Base-by-base conservation (phyloP, 2,113 vertebrate species). In the Toxotes jaculatrix region DNA sequence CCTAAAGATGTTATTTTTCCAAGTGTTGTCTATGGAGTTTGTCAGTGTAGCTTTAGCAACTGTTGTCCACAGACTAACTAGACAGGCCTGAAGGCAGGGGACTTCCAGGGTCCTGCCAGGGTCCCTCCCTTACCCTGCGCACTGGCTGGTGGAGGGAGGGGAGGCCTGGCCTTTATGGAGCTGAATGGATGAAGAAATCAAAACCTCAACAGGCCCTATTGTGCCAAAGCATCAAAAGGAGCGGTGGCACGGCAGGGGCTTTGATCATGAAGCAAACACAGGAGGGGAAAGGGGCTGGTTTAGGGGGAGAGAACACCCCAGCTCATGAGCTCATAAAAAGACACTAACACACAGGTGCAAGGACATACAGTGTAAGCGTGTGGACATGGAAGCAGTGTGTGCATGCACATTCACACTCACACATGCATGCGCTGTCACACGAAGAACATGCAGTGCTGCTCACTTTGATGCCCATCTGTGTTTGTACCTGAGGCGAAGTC, bases 151-250 rank as follows among this genome's bases (percentile, higher is more conserved):
- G 53, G 59, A 43, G 77, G 77, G 77, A 74, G 72, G 80, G 77
- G 78, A 61, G 63, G 76, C 40, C 61, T 63, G 78, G 87, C 64
- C 78, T 89, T 87, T 85, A 66, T 79, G 57, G 27, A 74, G 59
- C 65, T 86, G 79, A 90, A 92, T 89, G 87, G 79, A 90, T 73
- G 85, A 87, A 91, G 88, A 93, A 93, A 93, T 87, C 82, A 80
- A 91, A 93, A 92, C 91, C 93, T 88, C 79, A 84, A 87, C 84
- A 87, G 77, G 45, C 81, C 43, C 87, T 64, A 85, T 92, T 91
- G 91, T 91, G 68, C 69, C 80, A 66, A 32, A 73, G 85, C 80
- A 92, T 94, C 91, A 94, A 92, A 94, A 76, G 86, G 42, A 85
- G 65, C 83, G 5, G 86, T 69, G 78, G 87, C 78, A 82, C 27